phyloP scores from a whole-genome alignment of 2,113 vertebrate species.

The Drymodes brunneopygia region DNA sequence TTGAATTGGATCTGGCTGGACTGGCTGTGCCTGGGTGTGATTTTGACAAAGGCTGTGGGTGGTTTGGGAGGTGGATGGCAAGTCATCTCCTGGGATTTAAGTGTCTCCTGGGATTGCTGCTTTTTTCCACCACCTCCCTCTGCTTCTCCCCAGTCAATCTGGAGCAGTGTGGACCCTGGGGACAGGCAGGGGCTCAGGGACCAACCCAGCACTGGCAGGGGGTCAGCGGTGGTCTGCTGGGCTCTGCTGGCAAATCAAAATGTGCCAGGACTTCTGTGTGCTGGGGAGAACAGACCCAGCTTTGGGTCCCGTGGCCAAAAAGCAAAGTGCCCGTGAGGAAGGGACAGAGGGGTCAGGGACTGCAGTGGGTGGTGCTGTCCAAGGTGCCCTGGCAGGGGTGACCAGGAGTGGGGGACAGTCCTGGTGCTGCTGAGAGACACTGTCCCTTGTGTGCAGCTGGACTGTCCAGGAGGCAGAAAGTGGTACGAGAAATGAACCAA shows the following conservation, averaged over 20 bases:
- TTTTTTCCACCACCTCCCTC: background rate
- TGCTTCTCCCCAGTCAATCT: background rate
- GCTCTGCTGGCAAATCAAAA: background rate
- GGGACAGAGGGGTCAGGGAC: background rate
- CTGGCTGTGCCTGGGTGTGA: background rate
- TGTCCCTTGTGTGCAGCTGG: accelerated
- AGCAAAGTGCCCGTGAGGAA: background rate
- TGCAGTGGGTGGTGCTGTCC: background rate
- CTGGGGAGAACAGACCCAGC: accelerated
- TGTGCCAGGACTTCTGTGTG: accelerated
- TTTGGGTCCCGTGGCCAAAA: background rate
- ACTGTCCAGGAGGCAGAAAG: conserved; percentile 24
- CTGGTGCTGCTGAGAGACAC: background rate
- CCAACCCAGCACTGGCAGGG: background rate
- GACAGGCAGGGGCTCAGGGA: background rate
- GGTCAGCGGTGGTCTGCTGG: background rate
- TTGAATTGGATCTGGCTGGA: background rate
- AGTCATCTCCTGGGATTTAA: background rate
- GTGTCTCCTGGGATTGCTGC: background rate
- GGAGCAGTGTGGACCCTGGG: background rate
- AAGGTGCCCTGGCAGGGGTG: background rate
- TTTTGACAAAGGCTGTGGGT: background rate
- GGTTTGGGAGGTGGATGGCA: background rate
- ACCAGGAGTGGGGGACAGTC: background rate
- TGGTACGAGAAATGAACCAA: background rate